Evolutionary conservation across 2,113 vertebrate species (phyloP).

Genomic region (Tursiops truncatus): DNA sequence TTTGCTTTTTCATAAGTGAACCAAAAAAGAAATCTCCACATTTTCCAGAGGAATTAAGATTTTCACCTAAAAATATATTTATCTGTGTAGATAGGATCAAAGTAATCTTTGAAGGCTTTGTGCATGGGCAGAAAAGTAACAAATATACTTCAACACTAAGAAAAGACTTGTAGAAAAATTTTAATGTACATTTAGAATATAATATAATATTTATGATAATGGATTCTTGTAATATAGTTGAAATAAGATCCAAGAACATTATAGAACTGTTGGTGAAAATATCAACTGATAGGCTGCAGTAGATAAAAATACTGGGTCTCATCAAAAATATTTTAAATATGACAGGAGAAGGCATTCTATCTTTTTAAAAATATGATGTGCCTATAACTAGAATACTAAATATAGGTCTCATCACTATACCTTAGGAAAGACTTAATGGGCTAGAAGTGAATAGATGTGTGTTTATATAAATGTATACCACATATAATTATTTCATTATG

Average conservation of each 20-base stretch:
- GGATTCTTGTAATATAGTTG: neutral
- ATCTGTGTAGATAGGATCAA: neutral
- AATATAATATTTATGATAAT: neutral
- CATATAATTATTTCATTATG: neutral
- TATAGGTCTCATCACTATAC: neutral
- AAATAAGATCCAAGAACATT: neutral
- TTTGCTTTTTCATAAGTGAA: neutral
- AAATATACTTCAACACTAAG: neutral
- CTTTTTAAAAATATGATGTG: neutral
- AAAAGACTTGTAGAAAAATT: neutral
- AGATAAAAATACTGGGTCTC: neutral
- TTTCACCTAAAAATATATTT: constrained; percentile 2
- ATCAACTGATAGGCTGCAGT: neutral
- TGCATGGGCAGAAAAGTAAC: neutral
- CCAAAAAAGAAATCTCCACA: neutral
- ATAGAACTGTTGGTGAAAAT: neutral
- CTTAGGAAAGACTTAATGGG: neutral
- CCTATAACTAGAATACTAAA: neutral
- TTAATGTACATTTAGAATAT: neutral
- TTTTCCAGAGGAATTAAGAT: constrained; percentile 8
- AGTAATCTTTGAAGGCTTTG: neutral
- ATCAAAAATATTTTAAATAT: constrained; percentile 20
- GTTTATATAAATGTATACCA: neutral
- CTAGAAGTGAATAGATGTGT: neutral
- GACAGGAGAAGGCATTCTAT: neutral